These are phyloP conservation scores for Notechis scutatus DNA, from an alignment of 2,113 vertebrate genomes.

Conservation along the genomic window DNA sequence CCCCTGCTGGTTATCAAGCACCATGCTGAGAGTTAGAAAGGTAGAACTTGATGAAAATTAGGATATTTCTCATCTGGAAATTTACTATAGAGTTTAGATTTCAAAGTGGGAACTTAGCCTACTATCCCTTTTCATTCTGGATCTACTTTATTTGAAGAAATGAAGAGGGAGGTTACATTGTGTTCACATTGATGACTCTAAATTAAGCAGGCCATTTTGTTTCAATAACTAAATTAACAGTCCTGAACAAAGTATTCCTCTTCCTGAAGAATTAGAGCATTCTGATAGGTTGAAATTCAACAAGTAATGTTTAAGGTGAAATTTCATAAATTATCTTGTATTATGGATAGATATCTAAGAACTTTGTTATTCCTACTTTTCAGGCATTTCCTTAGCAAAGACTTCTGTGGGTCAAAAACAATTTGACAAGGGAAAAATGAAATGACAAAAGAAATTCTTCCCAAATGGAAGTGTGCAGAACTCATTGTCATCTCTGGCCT, in stretches of 20 bases:
- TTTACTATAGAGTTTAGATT: background rate
- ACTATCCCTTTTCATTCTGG: too few species aligned
- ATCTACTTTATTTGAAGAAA: background rate
- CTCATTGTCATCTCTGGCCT: background rate
- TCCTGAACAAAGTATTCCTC: background rate
- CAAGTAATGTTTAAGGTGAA: background rate
- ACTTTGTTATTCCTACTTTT: background rate
- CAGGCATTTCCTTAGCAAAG: background rate
- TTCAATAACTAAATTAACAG: slow-evolving; percentile 42
- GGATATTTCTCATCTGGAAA: background rate
- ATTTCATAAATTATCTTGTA: background rate
- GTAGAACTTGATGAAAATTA: background rate
- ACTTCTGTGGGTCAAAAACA: background rate
- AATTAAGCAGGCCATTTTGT: background rate
- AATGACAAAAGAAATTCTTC: background rate
- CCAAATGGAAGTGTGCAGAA: background rate
- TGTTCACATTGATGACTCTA: background rate
- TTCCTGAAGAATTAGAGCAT: background rate
- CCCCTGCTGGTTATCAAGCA: background rate
- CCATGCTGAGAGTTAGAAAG: background rate
- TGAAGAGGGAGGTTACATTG: background rate
- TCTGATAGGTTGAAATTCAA: background rate
- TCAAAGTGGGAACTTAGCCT: background rate
- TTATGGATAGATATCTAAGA: background rate
- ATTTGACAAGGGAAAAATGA: background rate